phyloP scores from a whole-genome alignment of 2,888 invertebrate species.

The Drosophila koepferae region DNA sequence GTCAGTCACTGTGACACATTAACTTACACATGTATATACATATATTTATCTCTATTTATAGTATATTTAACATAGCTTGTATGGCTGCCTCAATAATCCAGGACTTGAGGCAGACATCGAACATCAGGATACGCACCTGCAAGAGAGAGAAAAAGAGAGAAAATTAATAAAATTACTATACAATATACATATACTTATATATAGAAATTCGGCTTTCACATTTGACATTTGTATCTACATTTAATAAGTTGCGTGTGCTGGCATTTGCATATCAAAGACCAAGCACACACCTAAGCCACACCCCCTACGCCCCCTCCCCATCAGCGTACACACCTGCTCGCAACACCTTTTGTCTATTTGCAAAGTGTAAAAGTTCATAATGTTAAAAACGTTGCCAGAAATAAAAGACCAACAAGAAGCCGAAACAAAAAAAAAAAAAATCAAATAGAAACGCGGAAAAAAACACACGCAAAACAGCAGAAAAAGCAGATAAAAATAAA shows the following conservation, averaged over 20 bases:
- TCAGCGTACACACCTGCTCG: not conserved
- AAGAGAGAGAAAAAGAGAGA: conserved; percentile 36
- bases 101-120: conserved; percentile 78
- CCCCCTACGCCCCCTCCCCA: not conserved
- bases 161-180: conserved; percentile 24
- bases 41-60: conserved; percentile 8
- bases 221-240: conserved; percentile 29
- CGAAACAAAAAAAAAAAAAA: not conserved
- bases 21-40: conserved; percentile 37
- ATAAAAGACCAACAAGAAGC: conserved; percentile 14
- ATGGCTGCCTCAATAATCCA: conserved; percentile 79
- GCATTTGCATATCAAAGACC: conserved; percentile 52
- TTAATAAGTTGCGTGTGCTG: conserved; percentile 43
- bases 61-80: conserved; percentile 1
- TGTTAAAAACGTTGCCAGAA: conserved; percentile 53
- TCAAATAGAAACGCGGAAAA: conserved; percentile 12
- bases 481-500: conserved; percentile 59
- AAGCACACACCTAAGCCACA: not conserved
- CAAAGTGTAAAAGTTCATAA: conserved; percentile 75
- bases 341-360: conserved; percentile 60
- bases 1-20: conserved; percentile 21
- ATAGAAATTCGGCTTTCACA: conserved; percentile 26
- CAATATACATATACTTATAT: not conserved
- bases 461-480: conserved; percentile 8
- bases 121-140: conserved; percentile 67